Evolutionary conservation across 2,888 invertebrate genomes (phyloP), one percentile per base, ranked within the genome.

Genomic region (Drosophila putrida): DNA sequence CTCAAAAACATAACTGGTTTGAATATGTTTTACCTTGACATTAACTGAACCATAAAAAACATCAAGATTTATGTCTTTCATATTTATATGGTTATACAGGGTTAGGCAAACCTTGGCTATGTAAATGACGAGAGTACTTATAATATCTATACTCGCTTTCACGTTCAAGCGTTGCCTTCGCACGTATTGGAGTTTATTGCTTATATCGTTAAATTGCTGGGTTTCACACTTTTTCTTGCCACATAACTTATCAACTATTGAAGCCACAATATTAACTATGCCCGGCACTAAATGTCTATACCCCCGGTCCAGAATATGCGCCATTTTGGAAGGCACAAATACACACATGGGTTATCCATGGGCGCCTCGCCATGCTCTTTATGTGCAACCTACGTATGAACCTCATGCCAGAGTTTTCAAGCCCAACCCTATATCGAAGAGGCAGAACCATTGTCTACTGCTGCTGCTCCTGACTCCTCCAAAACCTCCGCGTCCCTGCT

Each of bases 401-500:
- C 46, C 38, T n/a, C 53, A 36, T 46, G 15, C 33, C 61, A 36
- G 35, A 44, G 44, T 15, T 33, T 31, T 11, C 39, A 33, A 55
- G 66, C 66, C 66, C 62, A 60, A 54, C 71, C 41, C 33, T 33
- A 43, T 33, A 20, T 33, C 36, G n/a, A 13, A 27, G 70, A 62
- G 78, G 72, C 70, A 70, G 61, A 82, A 80, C 82, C 82, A 77
- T 85, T 84, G 82, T 84, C 80, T 80, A 71, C 75, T 65, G 73
- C 67, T 68, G 35, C 59, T 59, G 4, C 49, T 13, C 6, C 8
- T 38, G 15, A 20, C 55, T 15, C 33, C 20, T 4, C 33, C 20
- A 0, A n/a, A 13, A 0, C 9, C 25, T 41, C 46, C 54, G 15
- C 5, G n/a, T 25, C 8, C 28, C 13, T 9, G n/a, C 41, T 25